Conservation (phyloP, 2,113 vertebrate species). For the Ceuthmochares aereus region DNA sequence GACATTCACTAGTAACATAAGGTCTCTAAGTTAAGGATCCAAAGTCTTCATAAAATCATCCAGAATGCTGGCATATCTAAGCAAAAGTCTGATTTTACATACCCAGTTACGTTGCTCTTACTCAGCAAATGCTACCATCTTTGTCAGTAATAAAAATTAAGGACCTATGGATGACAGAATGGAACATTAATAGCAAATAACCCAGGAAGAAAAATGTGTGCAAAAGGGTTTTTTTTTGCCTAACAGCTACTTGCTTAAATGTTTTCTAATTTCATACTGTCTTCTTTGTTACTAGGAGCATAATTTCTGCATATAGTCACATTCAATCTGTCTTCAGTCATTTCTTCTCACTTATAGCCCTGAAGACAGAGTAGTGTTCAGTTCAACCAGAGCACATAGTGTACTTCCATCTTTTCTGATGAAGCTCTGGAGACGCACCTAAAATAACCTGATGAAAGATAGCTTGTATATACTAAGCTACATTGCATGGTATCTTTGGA, state of each 20-base stretch:
- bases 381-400: background rate
- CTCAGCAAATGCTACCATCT: background rate
- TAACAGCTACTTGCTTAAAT: background rate
- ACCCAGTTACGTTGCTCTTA: background rate
- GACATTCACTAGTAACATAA: rapidly evolving
- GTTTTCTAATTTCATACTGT: background rate
- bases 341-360: background rate
- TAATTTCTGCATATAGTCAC: background rate
- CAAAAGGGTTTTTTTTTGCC: background rate
- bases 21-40: background rate
- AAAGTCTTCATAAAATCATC: background rate
- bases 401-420: background rate
- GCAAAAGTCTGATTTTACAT: background rate
- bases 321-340: background rate
- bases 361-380: background rate
- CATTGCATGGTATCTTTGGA: background rate
- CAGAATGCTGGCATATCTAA: background rate
- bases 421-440: background rate
- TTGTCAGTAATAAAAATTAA: background rate
- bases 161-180: background rate
- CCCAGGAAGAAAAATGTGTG: background rate
- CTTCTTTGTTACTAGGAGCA: background rate
- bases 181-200: background rate
- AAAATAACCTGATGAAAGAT: background rate
- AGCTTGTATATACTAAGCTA: background rate